These are phyloP conservation scores for Yponomeuta evonymella DNA, from an alignment of 2,888 invertebrate species.

Conservation along the genomic window DNA sequence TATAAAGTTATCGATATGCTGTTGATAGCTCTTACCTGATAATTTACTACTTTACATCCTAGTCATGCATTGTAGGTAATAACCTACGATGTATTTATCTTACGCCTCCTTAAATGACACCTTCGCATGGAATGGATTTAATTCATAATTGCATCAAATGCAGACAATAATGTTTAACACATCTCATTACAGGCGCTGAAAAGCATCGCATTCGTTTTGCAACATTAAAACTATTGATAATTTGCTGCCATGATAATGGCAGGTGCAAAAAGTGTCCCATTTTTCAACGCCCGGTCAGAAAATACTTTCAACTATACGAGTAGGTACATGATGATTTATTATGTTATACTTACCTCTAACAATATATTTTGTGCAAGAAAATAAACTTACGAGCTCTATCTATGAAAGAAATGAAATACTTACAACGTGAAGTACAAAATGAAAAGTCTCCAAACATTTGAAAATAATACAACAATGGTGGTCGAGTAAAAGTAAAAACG, in stretches of 20 bases:
- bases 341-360: not conserved
- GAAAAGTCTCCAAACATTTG: not conserved
- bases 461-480: not conserved
- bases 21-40: too few relatives aligned
- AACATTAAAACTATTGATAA: too few relatives aligned
- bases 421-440: not conserved
- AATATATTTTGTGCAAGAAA: not conserved
- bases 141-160: not conserved
- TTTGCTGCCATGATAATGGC: too few relatives aligned
- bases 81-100: not conserved
- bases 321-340: not conserved
- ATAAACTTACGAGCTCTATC: not conserved
- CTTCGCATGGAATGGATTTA: not conserved
- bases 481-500: not conserved
- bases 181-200: not conserved
- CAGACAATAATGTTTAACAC: not conserved
- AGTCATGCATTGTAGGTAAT: too few relatives aligned
- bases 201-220: not conserved
- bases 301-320: not conserved
- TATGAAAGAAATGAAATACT: not conserved
- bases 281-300: not conserved
- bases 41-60: too few relatives aligned
- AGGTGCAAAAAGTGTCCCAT: not conserved
- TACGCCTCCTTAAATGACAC: not conserved
- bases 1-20: too few relatives aligned